Evolutionary conservation across 2,888 invertebrate genomes (phyloP), one percentile per base, ranked within the genome.

Genomic region (Blastobasis adustella): DNA sequence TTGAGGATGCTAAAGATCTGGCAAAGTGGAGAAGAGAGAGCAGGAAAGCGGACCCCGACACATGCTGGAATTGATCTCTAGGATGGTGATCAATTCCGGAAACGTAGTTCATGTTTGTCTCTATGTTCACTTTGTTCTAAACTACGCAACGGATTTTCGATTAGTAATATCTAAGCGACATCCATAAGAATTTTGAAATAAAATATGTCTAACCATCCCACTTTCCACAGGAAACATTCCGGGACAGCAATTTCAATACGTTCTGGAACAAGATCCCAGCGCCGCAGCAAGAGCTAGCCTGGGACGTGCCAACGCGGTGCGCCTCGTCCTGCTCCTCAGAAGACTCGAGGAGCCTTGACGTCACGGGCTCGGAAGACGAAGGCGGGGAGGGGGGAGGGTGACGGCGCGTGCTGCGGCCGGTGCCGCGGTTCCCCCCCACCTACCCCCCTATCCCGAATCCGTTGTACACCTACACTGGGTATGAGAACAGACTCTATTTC

Each of bases 281-380:
- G 1, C 78, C 82, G 0, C 72, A 71, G 9, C 77, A 73, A 9
- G 85, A 86, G 47, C 51, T 74, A 8, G 69, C 60, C 45, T 87
- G 87, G 87, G 86, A 87, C 7, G 69, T 82, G 1, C 71, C 73
- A 3, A 63, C 70, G 4, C 72, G 80, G 6, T 81, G 82, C 57
- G 72, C 73, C 0, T 88, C 88, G 0, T 82, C 86, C 0, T 85
- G 81, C 55, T 83, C 85, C 37, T 88, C 89, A 0, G 89, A 89
- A 55, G 89, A 89, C 54, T 89, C 89, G 0, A 66, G 89, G 45
- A 88, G 87, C 53, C 70, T 89, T 4, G 89, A 89, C 66, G 89
- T 89, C 45, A 89, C 89, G 79, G 89, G 89, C 5, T 89, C 89
- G 0, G 89, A 89, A 62, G 89, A 89, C 55, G 89, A 89, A 55